phyloP scores from a whole-genome alignment of 2,888 invertebrate species.

The Bombylius discolor region DNA sequence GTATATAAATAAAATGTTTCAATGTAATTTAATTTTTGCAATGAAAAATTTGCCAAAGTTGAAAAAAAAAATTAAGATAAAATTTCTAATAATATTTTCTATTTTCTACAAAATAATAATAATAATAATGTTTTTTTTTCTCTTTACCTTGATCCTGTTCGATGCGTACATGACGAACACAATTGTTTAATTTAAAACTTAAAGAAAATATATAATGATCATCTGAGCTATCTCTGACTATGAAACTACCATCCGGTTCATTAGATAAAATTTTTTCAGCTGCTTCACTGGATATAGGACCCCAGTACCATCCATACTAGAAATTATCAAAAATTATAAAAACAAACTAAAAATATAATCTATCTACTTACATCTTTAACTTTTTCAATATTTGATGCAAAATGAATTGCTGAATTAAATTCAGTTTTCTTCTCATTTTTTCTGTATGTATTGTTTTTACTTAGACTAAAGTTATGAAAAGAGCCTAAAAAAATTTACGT shows the following conservation, averaged over 20 bases:
- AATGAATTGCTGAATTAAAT: constrained; percentile 50
- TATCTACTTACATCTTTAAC: constrained; percentile 76
- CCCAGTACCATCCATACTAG: constrained; percentile 94
- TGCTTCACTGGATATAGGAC: constrained; percentile 79
- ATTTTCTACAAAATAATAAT: too few species aligned
- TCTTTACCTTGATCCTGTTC: constrained; percentile 80
- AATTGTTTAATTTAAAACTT: constrained; percentile 82
- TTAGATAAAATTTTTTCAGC: constrained; percentile 83
- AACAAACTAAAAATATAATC: not conserved
- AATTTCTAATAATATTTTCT: too few species aligned
- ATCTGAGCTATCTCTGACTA: constrained; percentile 86
- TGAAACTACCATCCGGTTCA: constrained; percentile 88
- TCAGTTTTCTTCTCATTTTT: constrained; percentile 26
- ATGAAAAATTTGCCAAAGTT: too few species aligned
- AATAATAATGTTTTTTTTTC: not conserved
- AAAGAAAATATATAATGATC: constrained; percentile 90
- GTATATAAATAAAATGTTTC: too few species aligned
- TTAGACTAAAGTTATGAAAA: not conserved
- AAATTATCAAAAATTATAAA: constrained; percentile 21
- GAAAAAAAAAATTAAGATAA: too few species aligned
- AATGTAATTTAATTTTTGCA: too few species aligned
- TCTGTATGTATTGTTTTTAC: constrained; percentile 4
- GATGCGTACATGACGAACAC: constrained; percentile 80
- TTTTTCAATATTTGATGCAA: constrained; percentile 82
- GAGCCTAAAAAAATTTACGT: not conserved